phyloP scores from a whole-genome alignment of 2,888 invertebrate species.

The Pseudococcus longispinus region DNA sequence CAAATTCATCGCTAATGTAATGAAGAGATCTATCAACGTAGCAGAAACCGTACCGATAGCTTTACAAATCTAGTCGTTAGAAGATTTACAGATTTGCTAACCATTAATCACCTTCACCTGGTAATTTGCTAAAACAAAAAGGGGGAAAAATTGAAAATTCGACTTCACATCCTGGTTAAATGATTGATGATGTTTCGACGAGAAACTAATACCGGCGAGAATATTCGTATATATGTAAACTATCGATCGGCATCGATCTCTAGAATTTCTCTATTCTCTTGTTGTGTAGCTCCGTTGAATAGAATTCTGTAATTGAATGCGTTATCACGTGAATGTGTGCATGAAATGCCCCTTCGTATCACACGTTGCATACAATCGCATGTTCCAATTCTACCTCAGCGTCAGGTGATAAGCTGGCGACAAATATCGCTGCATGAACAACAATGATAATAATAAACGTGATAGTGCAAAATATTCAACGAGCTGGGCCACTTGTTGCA shows the following conservation, averaged over 20 bases:
- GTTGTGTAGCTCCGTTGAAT: neutral
- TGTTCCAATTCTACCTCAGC: neutral
- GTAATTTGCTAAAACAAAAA: slow-evolving; percentile 2
- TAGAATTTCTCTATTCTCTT: neutral
- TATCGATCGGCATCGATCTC: neutral
- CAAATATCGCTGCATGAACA: slow-evolving; percentile 11
- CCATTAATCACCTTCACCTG: neutral
- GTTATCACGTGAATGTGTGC: slow-evolving; percentile 21
- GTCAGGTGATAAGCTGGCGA: neutral
- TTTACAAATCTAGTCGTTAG: neutral
- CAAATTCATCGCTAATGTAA: neutral
- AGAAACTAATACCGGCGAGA: neutral
- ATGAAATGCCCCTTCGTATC: neutral
- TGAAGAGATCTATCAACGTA: neutral
- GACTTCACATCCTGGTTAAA: neutral
- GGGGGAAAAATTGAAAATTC: neutral
- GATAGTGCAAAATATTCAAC: slow-evolving; percentile 25
- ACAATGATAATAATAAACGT: slow-evolving; percentile 27
- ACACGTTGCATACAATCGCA: neutral
- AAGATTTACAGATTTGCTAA: neutral
- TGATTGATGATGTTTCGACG: neutral
- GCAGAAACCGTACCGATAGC: neutral
- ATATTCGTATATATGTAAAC: neutral
- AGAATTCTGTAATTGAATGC: slow-evolving; percentile 20
- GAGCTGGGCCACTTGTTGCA: slow-evolving; percentile 28